Evolutionary conservation across 1,140 invertebrate genomes (phyloP).

Genomic region (Polypedilum pembai): DNA sequence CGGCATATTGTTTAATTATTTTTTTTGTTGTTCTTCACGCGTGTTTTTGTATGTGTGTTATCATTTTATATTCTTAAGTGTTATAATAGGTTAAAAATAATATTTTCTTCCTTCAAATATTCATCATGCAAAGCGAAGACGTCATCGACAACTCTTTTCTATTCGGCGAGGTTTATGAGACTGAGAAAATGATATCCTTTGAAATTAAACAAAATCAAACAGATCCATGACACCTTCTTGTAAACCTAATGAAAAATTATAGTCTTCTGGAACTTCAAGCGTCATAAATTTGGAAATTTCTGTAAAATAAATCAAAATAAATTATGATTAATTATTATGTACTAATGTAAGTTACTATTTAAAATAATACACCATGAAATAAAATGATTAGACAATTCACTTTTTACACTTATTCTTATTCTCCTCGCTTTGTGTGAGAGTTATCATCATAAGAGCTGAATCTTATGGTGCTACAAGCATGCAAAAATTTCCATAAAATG

Average conservation of each 20-base stretch:
- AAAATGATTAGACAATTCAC: too few relatives aligned
- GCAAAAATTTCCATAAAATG: background rate
- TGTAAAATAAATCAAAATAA: background rate
- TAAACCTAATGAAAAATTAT: background rate
- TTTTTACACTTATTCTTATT: too few relatives aligned
- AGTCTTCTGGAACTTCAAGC: constrained; percentile 15
- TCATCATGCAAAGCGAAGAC: constrained; percentile 3
- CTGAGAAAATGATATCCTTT: background rate
- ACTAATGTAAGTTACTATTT: background rate
- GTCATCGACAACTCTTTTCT: background rate
- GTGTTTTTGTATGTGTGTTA: background rate
- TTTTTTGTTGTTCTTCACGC: background rate
- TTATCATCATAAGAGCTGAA: constrained; percentile 23
- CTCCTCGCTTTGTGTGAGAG: background rate
- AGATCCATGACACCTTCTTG: constrained; percentile 14
- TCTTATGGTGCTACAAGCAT: constrained; percentile 26
- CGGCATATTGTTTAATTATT: background rate
- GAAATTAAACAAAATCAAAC: constrained; percentile 2
- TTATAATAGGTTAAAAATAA: constrained; percentile 5
- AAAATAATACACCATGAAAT: background rate
- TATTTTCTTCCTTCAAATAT: background rate
- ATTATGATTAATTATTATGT: background rate
- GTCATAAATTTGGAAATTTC: constrained; percentile 21
- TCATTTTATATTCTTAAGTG: background rate
- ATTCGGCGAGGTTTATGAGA: background rate